Percentiles rank a stretch among this genome's conserved stretches.
Evolutionary conservation across 2,888 invertebrate species (phyloP).

Genomic region (Dryococelus australis): DNA sequence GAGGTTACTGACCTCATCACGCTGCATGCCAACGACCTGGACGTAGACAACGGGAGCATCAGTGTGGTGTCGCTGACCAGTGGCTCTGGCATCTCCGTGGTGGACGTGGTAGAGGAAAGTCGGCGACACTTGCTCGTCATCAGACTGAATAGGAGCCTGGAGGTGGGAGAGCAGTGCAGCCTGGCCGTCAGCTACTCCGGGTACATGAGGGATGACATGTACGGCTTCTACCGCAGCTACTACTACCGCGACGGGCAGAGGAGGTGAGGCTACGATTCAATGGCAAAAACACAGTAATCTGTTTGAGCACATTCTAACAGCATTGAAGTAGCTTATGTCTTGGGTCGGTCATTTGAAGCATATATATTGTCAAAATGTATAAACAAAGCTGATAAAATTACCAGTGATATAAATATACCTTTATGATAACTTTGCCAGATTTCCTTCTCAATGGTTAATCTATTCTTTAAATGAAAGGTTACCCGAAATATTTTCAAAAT

Average conservation of each 20-base stretch:
- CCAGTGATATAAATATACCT: too few species aligned
- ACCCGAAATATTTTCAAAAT: too few species aligned
- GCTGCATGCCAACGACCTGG: slow-evolving; percentile 16
- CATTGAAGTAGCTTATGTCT: too few species aligned
- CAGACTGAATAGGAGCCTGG: not conserved
- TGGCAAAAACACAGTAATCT: too few species aligned
- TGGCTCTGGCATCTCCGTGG: not conserved
- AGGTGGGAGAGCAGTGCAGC: slow-evolving; percentile 54
- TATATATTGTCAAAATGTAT: too few species aligned
- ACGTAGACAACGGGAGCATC: not conserved
- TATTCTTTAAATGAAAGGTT: too few species aligned
- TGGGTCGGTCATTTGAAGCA: too few species aligned
- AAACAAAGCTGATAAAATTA: too few species aligned
- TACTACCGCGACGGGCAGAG: slow-evolving; percentile 61
- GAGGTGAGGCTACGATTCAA: slow-evolving; percentile 58
- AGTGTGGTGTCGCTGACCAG: not conserved
- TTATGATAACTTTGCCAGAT: too few species aligned
- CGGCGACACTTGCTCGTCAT: not conserved
- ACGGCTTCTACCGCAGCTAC: slow-evolving; percentile 69
- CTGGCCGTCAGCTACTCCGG: slow-evolving; percentile 65
- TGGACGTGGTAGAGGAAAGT: not conserved
- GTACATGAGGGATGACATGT: slow-evolving; percentile 63
- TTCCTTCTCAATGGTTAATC: too few species aligned
- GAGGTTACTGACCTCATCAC: not conserved
- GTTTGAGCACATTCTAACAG: too few species aligned